Percentiles rank a stretch among this genome's conserved stretches.
Conservation (phyloP, 2,113 vertebrate species). For the Pangasianodon gigas region DNA sequence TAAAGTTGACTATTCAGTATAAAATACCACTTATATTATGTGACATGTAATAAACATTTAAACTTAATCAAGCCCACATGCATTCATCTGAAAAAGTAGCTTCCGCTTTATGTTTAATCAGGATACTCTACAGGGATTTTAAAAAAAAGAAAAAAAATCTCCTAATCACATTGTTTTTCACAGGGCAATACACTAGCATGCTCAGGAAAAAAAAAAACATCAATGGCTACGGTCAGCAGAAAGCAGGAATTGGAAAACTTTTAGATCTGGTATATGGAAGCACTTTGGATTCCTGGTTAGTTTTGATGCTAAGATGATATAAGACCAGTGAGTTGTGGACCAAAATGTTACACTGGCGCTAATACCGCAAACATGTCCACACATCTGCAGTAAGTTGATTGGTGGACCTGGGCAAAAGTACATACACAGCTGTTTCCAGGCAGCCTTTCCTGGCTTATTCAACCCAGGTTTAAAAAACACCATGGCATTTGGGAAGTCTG, state of each 20-base stretch:
- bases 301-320: background rate
- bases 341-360: background rate
- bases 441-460: background rate
- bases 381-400: background rate
- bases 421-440: slow-evolving; percentile 1
- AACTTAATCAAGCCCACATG: background rate
- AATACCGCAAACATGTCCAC: background rate
- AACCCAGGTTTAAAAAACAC: background rate
- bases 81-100: background rate
- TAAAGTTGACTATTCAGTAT: background rate
- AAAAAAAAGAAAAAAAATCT: background rate
- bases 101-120: background rate
- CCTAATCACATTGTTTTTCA: background rate
- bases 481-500: background rate
- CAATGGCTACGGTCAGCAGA: background rate
- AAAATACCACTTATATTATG: background rate
- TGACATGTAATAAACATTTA: background rate
- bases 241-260: background rate
- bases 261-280: background rate
- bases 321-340: background rate
- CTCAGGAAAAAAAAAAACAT: too few species aligned
- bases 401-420: background rate
- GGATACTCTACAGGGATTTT: background rate
- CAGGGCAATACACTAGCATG: background rate
- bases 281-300: background rate